Evolutionary conservation across 2,888 invertebrate species (phyloP).

Genomic region (Dione juno): DNA sequence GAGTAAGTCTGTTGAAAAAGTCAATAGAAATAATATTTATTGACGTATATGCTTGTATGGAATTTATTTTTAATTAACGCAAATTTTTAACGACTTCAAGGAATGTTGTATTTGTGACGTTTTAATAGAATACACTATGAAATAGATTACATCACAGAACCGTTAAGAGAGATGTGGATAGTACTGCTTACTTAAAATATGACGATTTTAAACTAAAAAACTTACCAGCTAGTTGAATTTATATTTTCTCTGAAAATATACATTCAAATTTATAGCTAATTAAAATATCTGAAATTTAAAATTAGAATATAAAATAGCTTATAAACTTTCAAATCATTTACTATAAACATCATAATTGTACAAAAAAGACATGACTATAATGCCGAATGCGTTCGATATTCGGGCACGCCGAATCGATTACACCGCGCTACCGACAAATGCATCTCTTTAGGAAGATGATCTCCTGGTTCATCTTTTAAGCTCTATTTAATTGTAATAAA

Average conservation of each 20-base stretch:
- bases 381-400: slow-evolving; percentile 41
- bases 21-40: slow-evolving; percentile 6
- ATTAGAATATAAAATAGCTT: slow-evolving; percentile 2
- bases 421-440: slow-evolving; percentile 61
- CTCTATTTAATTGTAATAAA: slow-evolving; percentile 14
- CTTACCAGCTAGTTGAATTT: too few species aligned
- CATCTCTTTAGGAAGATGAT: slow-evolving; percentile 32
- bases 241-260: too few species aligned
- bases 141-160: background rate
- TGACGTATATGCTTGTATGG: background rate
- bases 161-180: too few species aligned
- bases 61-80: slow-evolving; percentile 1
- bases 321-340: slow-evolving; percentile 26
- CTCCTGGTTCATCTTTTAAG: slow-evolving; percentile 10
- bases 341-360: slow-evolving; percentile 35
- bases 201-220: too few species aligned
- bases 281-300: background rate
- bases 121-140: background rate
- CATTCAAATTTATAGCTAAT: background rate
- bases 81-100: background rate
- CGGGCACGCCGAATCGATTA: slow-evolving; percentile 66
- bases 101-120: background rate
- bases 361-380: slow-evolving; percentile 39
- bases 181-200: background rate
- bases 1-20: background rate